A percentile compares a stretch with the other conserved stretches of the same genome.
These are phyloP conservation scores for Gerris lacustris DNA, from an alignment of 2,888 invertebrate genomes.

Conservation along the genomic window DNA sequence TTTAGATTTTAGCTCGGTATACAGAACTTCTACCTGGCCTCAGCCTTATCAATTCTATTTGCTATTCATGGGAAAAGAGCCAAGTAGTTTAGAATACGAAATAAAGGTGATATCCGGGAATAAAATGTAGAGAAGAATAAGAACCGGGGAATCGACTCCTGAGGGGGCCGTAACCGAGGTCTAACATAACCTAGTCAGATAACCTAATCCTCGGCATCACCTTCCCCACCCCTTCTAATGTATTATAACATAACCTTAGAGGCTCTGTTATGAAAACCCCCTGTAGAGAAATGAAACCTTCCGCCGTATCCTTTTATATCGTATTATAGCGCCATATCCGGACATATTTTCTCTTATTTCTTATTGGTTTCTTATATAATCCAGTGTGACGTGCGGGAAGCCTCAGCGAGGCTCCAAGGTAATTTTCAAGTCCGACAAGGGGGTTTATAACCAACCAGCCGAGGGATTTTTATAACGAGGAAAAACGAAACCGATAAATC, in stretches of 20 bases:
- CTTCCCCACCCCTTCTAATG: neutral
- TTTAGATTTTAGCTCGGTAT: neutral
- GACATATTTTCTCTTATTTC: neutral
- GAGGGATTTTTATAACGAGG: too few relatives aligned
- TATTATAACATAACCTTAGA: neutral
- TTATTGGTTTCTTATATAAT: neutral
- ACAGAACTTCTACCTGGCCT: neutral
- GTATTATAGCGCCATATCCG: neutral
- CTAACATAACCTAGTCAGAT: neutral
- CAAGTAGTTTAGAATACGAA: neutral
- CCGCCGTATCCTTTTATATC: neutral
- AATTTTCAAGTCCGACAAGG: neutral
- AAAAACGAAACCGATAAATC: neutral
- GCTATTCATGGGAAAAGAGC: neutral
- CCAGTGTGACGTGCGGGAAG: too few relatives aligned
- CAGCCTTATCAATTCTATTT: neutral
- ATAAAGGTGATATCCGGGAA: constrained; percentile 3
- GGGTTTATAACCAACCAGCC: too few relatives aligned
- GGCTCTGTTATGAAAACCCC: neutral
- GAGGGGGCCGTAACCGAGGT: neutral
- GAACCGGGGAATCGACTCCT: neutral
- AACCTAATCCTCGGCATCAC: neutral
- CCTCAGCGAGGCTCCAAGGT: neutral
- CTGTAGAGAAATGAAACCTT: neutral
- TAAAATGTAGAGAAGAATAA: constrained; percentile 1